Percentiles rank a stretch among this genome's conserved stretches.
phyloP scores from a whole-genome alignment of 2,888 invertebrate genomes.

The Pantelozetes paolii region DNA sequence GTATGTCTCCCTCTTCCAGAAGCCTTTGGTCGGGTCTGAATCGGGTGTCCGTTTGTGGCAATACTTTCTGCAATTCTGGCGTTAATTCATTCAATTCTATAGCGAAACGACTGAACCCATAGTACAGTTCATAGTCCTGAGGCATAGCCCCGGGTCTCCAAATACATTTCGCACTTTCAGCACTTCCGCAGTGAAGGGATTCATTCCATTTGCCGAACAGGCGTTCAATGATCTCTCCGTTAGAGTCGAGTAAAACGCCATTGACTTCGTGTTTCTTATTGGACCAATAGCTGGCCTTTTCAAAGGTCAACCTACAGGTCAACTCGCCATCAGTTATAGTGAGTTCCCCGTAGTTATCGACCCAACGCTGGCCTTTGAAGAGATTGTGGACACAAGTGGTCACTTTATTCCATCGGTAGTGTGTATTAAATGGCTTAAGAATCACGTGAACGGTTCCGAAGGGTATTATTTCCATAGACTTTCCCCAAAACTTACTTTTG shows the following conservation, averaged over 20 bases:
- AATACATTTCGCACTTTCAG: slow-evolving; percentile 67
- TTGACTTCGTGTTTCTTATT: slow-evolving; percentile 71
- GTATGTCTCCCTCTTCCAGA: slow-evolving; percentile 69
- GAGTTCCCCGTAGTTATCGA: slow-evolving; percentile 79
- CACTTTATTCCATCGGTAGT: slow-evolving; percentile 74
- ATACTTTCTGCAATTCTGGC: slow-evolving; percentile 59
- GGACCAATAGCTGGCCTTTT: slow-evolving; percentile 75
- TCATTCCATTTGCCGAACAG: slow-evolving; percentile 79
- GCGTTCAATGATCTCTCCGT: slow-evolving; percentile 60
- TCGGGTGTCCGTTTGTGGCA: slow-evolving; percentile 72
- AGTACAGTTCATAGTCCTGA: slow-evolving; percentile 71
- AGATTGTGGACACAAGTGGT: slow-evolving; percentile 81
- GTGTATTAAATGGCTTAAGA: slow-evolving; percentile 49
- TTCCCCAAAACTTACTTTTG: slow-evolving; percentile 84
- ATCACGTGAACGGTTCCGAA: slow-evolving; percentile 64
- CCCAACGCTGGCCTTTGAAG: slow-evolving; percentile 76
- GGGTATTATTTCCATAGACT: slow-evolving; percentile 83
- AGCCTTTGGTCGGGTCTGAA: slow-evolving; percentile 72
- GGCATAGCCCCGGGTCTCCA: slow-evolving; percentile 79
- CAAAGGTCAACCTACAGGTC: slow-evolving; percentile 71
- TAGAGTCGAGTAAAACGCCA: slow-evolving; percentile 60
- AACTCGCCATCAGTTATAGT: slow-evolving; percentile 61
- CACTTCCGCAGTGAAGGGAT: slow-evolving; percentile 68
- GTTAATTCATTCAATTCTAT: slow-evolving; percentile 76
- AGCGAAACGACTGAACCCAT: slow-evolving; percentile 78